These are phyloP conservation scores for Cyanoderma ruficeps DNA, from an alignment of 2,113 vertebrate genomes.

Conservation along the genomic window DNA sequence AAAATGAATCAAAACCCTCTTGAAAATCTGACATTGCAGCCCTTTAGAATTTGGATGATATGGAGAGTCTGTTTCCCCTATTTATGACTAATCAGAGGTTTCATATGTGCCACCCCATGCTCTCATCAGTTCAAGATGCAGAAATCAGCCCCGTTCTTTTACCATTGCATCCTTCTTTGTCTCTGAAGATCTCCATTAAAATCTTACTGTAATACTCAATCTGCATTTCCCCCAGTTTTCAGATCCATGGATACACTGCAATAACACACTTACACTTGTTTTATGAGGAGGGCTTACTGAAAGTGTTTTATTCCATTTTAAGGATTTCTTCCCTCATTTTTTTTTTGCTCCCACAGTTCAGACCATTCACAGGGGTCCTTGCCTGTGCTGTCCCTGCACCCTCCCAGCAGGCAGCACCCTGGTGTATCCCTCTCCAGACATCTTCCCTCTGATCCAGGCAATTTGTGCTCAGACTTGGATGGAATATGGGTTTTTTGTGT, in stretches of 20 bases:
- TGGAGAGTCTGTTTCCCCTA: not conserved
- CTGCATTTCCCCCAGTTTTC: not conserved
- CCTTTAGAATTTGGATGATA: not conserved
- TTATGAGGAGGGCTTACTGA: not conserved
- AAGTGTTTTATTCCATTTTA: not conserved
- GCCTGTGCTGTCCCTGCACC: not conserved
- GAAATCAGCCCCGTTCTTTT: conserved; percentile 8
- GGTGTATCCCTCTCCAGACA: not conserved
- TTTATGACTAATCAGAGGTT: not conserved
- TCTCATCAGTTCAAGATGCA: not conserved
- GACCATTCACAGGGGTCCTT: not conserved
- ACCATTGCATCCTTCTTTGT: not conserved
- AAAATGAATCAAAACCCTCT: not conserved
- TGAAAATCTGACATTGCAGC: not conserved
- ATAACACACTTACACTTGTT: not conserved
- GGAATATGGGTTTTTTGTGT: not conserved
- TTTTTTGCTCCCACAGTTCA: rapidly evolving
- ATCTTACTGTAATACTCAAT: not conserved
- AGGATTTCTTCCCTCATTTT: not conserved
- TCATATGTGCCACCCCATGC: not conserved
- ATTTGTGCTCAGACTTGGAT: conserved; percentile 19
- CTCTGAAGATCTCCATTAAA: not conserved
- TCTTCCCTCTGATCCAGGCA: not conserved
- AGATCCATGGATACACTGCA: not conserved
- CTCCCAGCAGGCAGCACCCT: not conserved